phyloP scores from a whole-genome alignment of 1,140 invertebrate genomes.

The Macrosteles quadrilineatus region DNA sequence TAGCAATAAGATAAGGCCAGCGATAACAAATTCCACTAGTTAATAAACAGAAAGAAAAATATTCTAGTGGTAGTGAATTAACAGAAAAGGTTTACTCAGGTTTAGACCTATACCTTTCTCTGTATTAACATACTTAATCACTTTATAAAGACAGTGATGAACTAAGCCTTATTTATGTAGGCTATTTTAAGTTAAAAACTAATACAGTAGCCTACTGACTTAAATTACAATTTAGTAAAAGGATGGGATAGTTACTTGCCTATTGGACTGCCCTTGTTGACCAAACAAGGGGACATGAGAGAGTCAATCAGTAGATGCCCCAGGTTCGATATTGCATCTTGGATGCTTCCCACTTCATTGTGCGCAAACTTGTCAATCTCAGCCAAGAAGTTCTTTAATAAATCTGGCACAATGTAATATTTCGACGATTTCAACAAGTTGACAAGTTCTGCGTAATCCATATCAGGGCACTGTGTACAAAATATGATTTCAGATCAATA shows the following conservation, averaged over 20 bases:
- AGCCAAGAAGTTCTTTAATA: conserved; percentile 56
- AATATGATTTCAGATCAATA: too few relatives aligned
- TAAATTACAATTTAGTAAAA: conserved; percentile 17
- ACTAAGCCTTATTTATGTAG: not conserved
- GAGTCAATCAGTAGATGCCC: conserved; percentile 43
- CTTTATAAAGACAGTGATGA: not conserved
- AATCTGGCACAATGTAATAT: conserved; percentile 54
- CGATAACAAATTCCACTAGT: too few relatives aligned
- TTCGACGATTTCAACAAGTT: conserved; percentile 57
- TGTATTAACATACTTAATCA: not conserved
- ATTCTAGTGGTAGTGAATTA: too few relatives aligned
- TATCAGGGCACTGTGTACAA: conserved; percentile 67
- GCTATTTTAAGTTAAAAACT: not conserved
- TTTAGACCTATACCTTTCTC: too few relatives aligned
- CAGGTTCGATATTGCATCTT: conserved; percentile 63
- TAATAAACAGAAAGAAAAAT: too few relatives aligned
- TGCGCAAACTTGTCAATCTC: conserved; percentile 56
- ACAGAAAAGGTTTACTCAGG: too few relatives aligned
- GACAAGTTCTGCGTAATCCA: conserved; percentile 60
- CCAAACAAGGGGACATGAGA: conserved; percentile 41
- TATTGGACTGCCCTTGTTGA: conserved; percentile 52
- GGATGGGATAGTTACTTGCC: conserved; percentile 43
- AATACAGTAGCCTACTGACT: not conserved
- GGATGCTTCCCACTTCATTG: conserved; percentile 60
- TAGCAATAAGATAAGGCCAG: too few relatives aligned